Evolutionary conservation across 2,888 invertebrate genomes (phyloP).

Genomic region (Dendrolimus houi): DNA sequence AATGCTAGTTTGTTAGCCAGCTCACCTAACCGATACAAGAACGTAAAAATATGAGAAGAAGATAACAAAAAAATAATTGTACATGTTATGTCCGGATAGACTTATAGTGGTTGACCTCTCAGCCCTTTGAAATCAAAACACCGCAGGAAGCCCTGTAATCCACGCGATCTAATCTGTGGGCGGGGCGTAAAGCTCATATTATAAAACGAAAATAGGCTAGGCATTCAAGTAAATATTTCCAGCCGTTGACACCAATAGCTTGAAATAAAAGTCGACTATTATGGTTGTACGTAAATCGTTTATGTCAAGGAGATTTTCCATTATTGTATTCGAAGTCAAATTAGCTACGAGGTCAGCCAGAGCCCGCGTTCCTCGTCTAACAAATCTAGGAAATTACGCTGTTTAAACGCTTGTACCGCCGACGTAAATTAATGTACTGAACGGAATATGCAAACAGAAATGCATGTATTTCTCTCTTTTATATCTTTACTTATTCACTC

Average conservation of each 20-base stretch:
- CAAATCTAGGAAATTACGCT: conserved; percentile 34
- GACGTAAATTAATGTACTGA: not conserved
- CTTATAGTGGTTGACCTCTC: too few relatives aligned
- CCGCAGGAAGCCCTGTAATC: too few relatives aligned
- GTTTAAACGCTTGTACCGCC: conserved; percentile 9
- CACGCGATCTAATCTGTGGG: too few relatives aligned
- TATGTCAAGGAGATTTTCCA: conserved; percentile 39
- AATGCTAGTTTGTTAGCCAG: too few relatives aligned
- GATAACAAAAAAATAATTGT: too few relatives aligned
- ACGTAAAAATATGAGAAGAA: too few relatives aligned
- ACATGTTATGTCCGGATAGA: too few relatives aligned
- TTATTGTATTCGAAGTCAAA: conserved; percentile 35
- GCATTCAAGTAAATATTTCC: conserved; percentile 3
- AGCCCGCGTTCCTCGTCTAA: conserved; percentile 37
- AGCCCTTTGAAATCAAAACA: too few relatives aligned
- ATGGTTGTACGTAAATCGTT: conserved; percentile 29
- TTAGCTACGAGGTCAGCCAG: conserved; percentile 32
- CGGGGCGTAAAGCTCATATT: not conserved
- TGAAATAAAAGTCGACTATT: conserved; percentile 26
- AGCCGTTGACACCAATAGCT: conserved; percentile 24
- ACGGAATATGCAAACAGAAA: too few relatives aligned
- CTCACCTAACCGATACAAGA: too few relatives aligned
- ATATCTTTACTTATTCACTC: too few relatives aligned
- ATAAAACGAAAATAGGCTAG: not conserved
- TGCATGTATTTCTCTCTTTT: too few relatives aligned